These are phyloP conservation scores for Peromyscus aztecus DNA, from an alignment of 2,797 vertebrate species.

Conservation along the genomic window DNA sequence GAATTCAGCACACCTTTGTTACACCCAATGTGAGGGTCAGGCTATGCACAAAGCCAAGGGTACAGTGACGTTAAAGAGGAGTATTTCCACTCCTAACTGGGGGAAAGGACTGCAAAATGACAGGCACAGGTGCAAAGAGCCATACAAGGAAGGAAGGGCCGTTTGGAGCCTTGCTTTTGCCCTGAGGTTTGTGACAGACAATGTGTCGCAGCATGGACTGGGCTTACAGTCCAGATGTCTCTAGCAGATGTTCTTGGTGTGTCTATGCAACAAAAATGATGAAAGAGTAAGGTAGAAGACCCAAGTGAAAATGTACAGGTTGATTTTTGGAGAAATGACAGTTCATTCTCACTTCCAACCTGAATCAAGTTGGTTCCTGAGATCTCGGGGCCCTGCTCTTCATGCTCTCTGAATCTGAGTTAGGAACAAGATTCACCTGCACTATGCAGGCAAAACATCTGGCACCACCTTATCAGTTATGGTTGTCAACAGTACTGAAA, in stretches of 20 bases:
- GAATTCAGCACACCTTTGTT: constrained; percentile 44
- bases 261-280: not conserved
- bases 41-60: constrained; percentile 44
- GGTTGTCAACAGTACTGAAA: constrained; percentile 12
- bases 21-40: constrained; percentile 44
- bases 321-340: not conserved
- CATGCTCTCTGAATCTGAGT: not conserved
- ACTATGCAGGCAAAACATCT: not conserved
- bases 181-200: not conserved
- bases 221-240: not conserved
- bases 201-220: not conserved
- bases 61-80: constrained; percentile 43
- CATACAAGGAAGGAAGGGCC: accelerated
- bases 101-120: constrained; percentile 50
- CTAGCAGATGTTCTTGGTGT: not conserved
- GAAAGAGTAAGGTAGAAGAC: not conserved
- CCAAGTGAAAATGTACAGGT: not conserved
- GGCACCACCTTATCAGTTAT: not conserved
- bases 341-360: not conserved
- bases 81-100: constrained; percentile 65
- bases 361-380: not conserved
- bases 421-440: not conserved
- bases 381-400: not conserved
- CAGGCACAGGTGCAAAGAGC: constrained; percentile 27
- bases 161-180: not conserved